Percentiles rank a stretch among this genome's conserved stretches.
Evolutionary conservation across 2,888 invertebrate genomes (phyloP).

Genomic region (Cataglyphis rosenhaueri): DNA sequence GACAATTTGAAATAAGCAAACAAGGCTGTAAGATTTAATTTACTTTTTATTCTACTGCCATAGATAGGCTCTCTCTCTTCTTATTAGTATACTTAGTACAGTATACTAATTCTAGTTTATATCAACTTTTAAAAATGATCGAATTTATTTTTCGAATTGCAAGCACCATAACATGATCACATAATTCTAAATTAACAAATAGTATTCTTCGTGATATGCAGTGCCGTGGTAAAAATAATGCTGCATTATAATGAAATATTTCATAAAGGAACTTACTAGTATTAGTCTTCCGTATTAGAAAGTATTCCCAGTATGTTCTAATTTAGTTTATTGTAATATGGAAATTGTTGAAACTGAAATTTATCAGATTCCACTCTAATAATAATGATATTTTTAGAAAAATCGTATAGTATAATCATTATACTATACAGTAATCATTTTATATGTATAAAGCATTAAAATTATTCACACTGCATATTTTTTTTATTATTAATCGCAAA

Average conservation of each 20-base stretch:
- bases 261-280: slow-evolving; percentile 68
- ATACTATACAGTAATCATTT: slow-evolving; percentile 50
- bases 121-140: neutral
- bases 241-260: slow-evolving; percentile 55
- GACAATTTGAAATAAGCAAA: slow-evolving; percentile 58
- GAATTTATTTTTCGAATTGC: slow-evolving; percentile 33
- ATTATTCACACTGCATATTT: slow-evolving; percentile 44
- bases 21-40: slow-evolving; percentile 59
- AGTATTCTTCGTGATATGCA: slow-evolving; percentile 49
- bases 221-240: slow-evolving; percentile 48
- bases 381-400: slow-evolving; percentile 62
- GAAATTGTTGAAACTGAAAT: slow-evolving; percentile 56
- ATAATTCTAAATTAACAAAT: slow-evolving; percentile 34
- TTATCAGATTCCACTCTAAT: slow-evolving; percentile 47
- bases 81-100: slow-evolving; percentile 33
- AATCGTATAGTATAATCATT: slow-evolving; percentile 25
- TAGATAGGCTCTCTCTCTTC: slow-evolving; percentile 65
- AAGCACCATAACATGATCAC: slow-evolving; percentile 36
- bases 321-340: slow-evolving; percentile 41
- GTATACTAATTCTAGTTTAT: slow-evolving; percentile 56
- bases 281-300: slow-evolving; percentile 79
- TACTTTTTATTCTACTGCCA: slow-evolving; percentile 71
- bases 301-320: slow-evolving; percentile 61
- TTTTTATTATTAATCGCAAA: slow-evolving; percentile 45
- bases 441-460: slow-evolving; percentile 32